phyloP scores from a whole-genome alignment of 2,888 invertebrate genomes.

The Oeneis ivallda region DNA sequence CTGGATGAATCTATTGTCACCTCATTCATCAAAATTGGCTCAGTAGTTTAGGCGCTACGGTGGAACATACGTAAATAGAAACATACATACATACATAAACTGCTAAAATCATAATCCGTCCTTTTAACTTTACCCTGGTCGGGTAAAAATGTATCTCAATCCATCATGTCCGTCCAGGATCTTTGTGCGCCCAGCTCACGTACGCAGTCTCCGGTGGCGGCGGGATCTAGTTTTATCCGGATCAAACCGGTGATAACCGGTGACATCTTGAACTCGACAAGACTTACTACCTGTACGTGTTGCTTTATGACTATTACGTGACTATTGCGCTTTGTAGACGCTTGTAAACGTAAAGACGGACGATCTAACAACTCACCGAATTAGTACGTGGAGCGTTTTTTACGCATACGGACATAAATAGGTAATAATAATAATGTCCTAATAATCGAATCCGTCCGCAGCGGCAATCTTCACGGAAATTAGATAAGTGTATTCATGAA shows the following conservation, averaged over 20 bases:
- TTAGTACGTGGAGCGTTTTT: too few relatives aligned
- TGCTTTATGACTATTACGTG: conserved; percentile 22
- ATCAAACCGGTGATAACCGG: conserved; percentile 46
- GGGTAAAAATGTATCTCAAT: conserved; percentile 9
- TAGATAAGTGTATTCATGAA: too few relatives aligned
- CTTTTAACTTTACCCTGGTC: too few relatives aligned
- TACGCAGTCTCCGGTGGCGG: conserved; percentile 34
- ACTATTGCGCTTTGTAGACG: conserved; percentile 18
- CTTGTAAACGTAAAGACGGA: conserved; percentile 8
- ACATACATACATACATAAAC: too few relatives aligned
- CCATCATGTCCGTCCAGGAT: conserved; percentile 11
- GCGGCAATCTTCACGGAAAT: background rate
- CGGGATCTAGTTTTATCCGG: conserved; percentile 45
- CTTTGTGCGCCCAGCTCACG: conserved; percentile 30
- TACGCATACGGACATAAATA: too few relatives aligned
- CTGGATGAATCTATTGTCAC: too few relatives aligned
- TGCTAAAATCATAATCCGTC: too few relatives aligned
- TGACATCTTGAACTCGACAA: conserved; percentile 29
- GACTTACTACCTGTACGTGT: conserved; percentile 27
- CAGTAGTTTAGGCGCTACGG: too few relatives aligned
- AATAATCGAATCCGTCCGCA: too few relatives aligned
- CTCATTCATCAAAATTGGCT: too few relatives aligned
- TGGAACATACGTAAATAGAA: too few relatives aligned
- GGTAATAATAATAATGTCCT: too few relatives aligned
- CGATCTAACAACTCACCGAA: background rate